Base-by-base conservation (phyloP, 2,797 vertebrate genomes). In the Diplodus sargus region DNA sequence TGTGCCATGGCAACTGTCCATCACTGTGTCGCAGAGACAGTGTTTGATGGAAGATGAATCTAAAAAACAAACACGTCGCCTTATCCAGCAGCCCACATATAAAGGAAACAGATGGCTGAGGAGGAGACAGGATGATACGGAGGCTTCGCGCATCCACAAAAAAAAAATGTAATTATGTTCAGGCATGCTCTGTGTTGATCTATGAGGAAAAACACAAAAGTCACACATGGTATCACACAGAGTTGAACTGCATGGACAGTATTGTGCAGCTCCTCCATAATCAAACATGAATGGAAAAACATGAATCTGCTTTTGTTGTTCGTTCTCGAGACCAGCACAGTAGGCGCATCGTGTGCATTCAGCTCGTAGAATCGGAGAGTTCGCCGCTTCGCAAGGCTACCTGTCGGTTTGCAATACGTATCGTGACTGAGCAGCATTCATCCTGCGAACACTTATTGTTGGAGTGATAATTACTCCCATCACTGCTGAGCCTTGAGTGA, bases 131-230 rank as follows among this genome's bases (percentile, higher is more conserved):
- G 72, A 65, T 67, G 64, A 76, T 49, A 53, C 47, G 25, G 69
- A 68, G 49, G 64, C 70, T 65, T 42, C 59, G 60, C 65, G 72
- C 47, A 18, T 79, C 69, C 6, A 48, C 70, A 64, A 34, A 70
- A 51, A 70, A 28, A 28, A 28, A 28, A 28, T 25, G 45, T 45
- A 57, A 85, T 85, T 71, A 79, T 69, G 45, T 63, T 80, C 71
- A 54, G 70, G 30, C 70, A 63, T 72, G 81, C 78, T 82, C 52
- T 6, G 57, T 87, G 87, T 88, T 84, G 87, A 89, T 91, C 69
- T 73, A 47, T 75, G 45, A 70, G 79, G 79, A 59, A 71, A 39
- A 62, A 45, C 23, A 73, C 54, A 78, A 66, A 74, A 9, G 49
- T 81, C 69, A 51, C 59, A 64, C 23, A 25, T 34, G 48, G 18